Conservation (phyloP, 2,797 vertebrate species). For the Hirundo rustica region DNA sequence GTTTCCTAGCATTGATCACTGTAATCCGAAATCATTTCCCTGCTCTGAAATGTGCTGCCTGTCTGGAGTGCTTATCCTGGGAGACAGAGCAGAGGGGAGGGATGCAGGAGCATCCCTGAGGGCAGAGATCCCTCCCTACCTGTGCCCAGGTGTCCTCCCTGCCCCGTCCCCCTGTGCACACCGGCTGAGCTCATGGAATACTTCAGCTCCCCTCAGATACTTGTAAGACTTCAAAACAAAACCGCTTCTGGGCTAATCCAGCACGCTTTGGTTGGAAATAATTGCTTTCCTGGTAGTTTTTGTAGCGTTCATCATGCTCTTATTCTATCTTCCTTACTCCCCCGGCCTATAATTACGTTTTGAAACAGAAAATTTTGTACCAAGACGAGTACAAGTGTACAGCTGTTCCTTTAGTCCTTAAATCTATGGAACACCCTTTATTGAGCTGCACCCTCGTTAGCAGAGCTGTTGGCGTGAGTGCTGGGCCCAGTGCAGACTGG, state of each 20-base stretch:
- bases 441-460: background rate
- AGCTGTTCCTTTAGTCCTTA: slow-evolving; percentile 8
- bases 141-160: background rate
- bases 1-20: background rate
- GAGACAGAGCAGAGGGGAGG: fast-evolving
- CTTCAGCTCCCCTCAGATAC: background rate
- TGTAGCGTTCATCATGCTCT: background rate
- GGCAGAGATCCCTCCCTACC: background rate
- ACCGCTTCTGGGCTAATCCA: background rate
- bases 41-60: background rate
- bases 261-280: background rate
- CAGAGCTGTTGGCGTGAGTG: background rate
- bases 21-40: background rate
- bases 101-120: background rate
- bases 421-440: background rate
- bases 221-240: background rate
- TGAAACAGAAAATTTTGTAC: slow-evolving; percentile 18
- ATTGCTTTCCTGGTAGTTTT: background rate
- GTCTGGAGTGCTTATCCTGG: background rate
- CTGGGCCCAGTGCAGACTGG: background rate
- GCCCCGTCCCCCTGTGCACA: fast-evolving
- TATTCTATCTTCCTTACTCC: background rate
- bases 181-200: background rate
- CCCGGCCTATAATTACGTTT: background rate
- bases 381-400: background rate